A percentile compares a stretch with the other conserved stretches of the same genome.
Evolutionary conservation across 2,797 vertebrate genomes (phyloP).

Genomic region (Mormyrus proboscirostris): DNA sequence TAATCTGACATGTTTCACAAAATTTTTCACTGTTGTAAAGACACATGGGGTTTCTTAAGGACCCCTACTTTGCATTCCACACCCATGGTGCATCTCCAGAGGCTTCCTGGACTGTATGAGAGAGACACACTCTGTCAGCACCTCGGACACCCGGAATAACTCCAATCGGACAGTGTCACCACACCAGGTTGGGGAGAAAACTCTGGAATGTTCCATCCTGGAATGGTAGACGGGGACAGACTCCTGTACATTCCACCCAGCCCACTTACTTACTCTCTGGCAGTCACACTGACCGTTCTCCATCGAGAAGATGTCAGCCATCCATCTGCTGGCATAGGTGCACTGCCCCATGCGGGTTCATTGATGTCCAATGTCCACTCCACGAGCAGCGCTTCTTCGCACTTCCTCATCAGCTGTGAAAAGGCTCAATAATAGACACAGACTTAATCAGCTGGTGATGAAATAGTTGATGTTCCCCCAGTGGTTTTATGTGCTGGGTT

Average conservation of each 20-base stretch:
- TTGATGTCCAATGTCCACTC: not conserved
- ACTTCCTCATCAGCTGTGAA: not conserved
- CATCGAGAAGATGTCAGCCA: not conserved
- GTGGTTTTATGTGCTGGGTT: not conserved
- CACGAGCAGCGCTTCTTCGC: not conserved
- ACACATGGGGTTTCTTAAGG: not conserved
- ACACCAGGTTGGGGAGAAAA: slow-evolving; percentile 32
- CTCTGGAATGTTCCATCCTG: not conserved
- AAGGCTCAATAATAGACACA: not conserved
- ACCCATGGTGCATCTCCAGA: slow-evolving; percentile 41
- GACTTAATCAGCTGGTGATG: not conserved
- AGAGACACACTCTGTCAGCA: slow-evolving; percentile 48
- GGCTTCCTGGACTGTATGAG: slow-evolving; percentile 43
- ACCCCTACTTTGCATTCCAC: slow-evolving; percentile 16
- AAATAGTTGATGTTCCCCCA: not conserved
- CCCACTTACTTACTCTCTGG: not conserved
- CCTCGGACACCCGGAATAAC: slow-evolving; percentile 52
- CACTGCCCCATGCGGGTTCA: not conserved
- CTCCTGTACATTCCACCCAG: not conserved
- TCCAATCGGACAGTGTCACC: slow-evolving; percentile 43
- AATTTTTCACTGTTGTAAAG: not conserved
- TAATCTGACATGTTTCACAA: not conserved
- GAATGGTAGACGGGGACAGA: not conserved
- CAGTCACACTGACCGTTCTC: not conserved
- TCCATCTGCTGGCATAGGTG: not conserved